These are phyloP conservation scores for Mesorhabditis sp. DNA, from an alignment of 2,888 invertebrate species.

Conservation along the genomic window DNA sequence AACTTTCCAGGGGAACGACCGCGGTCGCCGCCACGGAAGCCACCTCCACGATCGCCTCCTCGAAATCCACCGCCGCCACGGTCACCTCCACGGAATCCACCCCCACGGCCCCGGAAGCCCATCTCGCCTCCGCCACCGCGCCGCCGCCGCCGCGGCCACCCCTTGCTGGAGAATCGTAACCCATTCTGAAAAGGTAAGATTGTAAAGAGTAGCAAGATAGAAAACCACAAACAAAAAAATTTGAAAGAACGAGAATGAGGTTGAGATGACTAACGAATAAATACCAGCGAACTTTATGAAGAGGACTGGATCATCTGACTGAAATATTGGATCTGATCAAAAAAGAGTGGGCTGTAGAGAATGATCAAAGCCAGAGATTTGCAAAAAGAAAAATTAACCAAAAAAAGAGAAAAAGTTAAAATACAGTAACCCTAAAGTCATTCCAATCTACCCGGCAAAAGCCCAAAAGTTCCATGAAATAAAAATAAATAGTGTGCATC, in stretches of 20 bases:
- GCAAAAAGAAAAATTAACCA: too few species aligned
- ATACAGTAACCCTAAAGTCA: too few species aligned
- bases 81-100: conserved; percentile 13
- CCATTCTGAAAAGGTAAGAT: conserved; percentile 20
- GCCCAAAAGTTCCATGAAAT: too few species aligned
- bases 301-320: too few species aligned
- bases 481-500: too few species aligned
- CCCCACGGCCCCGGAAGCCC: conserved; percentile 16
- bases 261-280: background rate
- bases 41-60: conserved; percentile 14
- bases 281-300: too few species aligned
- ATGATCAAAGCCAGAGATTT: too few species aligned
- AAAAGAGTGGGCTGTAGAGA: too few species aligned
- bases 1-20: conserved; percentile 23
- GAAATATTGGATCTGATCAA: too few species aligned
- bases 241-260: conserved; percentile 1
- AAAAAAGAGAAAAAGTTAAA: too few species aligned
- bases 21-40: conserved; percentile 24
- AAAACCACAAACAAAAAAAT: conserved; percentile 7
- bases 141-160: conserved; percentile 21
- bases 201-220: background rate
- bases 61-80: conserved; percentile 23
- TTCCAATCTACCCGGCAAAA: too few species aligned
- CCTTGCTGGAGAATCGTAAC: conserved; percentile 35
- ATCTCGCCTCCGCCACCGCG: conserved; percentile 6